Percentiles rank a stretch among this genome's conserved stretches.
Conservation (phyloP, 1,140 invertebrate species). For the Dreissena polymorpha region DNA sequence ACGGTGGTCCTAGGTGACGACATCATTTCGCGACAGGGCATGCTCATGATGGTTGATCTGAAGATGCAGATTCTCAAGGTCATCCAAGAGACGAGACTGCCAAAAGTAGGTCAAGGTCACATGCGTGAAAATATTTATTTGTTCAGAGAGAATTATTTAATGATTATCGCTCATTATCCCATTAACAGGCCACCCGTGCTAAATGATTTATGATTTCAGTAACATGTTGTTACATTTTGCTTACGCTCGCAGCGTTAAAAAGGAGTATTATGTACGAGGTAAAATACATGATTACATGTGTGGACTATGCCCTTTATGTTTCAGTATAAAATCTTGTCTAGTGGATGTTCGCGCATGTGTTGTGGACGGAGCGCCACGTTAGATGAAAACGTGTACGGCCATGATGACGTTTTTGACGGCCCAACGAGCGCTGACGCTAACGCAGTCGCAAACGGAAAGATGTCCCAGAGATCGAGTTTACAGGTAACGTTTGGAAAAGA, state of each 20-base stretch:
- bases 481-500: conserved; percentile 5
- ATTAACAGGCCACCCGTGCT: no score
- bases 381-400: conserved; percentile 28
- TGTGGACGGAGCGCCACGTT: conserved; percentile 28
- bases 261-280: no score
- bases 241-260: no score
- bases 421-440: background rate
- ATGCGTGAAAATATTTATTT: no score
- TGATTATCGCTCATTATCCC: no score
- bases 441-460: no score
- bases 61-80: conserved; percentile 89
- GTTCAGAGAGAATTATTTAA: no score
- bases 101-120: conserved; percentile 72
- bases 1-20: conserved; percentile 95
- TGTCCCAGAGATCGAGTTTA: conserved; percentile 12
- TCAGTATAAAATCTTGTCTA: conserved; percentile 46
- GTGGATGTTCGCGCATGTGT: conserved; percentile 47
- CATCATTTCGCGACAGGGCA: conserved; percentile 91
- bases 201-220: no score
- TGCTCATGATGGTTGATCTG: conserved; percentile 90
- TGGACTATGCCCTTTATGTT: background rate
- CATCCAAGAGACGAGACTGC: conserved; percentile 86
- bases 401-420: background rate
- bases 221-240: no score
- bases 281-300: no score